Conservation (phyloP, 2,888 invertebrate genomes). For the Nephrotoma flavescens region DNA sequence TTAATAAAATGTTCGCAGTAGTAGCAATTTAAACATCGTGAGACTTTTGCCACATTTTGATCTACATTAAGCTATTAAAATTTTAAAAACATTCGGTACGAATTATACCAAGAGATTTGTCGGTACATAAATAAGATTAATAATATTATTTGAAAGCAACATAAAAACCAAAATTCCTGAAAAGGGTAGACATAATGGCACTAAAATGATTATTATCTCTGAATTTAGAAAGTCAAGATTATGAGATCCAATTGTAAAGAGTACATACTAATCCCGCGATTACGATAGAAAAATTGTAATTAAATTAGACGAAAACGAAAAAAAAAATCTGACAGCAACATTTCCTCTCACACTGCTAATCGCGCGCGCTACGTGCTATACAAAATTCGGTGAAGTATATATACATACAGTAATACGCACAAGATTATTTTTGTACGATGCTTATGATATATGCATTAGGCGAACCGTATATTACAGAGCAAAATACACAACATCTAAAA, state of each 20-base stretch:
- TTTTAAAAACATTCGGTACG: not conserved
- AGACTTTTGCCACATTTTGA: not conserved
- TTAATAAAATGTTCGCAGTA: too few species aligned
- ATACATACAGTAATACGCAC: not conserved
- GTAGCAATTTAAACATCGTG: too few species aligned
- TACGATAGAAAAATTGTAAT: not conserved
- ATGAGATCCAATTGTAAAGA: not conserved
- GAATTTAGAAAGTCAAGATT: not conserved
- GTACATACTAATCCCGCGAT: not conserved
- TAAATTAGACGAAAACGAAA: not conserved
- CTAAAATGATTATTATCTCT: not conserved
- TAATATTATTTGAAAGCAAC: not conserved
- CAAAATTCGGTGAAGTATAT: not conserved
- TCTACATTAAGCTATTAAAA: not conserved
- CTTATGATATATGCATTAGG: not conserved
- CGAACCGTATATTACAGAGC: not conserved
- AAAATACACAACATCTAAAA: not conserved
- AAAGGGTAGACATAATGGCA: not conserved
- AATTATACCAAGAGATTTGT: not conserved
- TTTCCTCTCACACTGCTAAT: not conserved
- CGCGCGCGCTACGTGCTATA: not conserved
- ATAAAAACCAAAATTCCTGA: not conserved
- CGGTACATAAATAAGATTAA: not conserved
- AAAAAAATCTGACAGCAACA: not conserved
- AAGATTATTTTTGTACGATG: not conserved